Evolutionary conservation across 2,888 invertebrate species (phyloP).

Genomic region (Idaea aversata): DNA sequence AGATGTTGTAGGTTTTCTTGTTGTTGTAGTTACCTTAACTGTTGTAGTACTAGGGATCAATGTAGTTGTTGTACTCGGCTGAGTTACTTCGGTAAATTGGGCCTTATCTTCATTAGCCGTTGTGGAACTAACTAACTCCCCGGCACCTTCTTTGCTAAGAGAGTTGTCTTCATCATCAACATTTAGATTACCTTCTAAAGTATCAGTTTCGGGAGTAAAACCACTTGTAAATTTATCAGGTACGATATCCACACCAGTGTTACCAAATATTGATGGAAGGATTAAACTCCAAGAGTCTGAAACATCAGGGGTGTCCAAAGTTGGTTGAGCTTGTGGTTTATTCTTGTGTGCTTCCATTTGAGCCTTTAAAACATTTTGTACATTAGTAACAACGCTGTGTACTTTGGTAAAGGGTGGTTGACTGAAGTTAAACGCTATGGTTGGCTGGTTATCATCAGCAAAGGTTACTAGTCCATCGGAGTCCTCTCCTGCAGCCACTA

Average conservation of each 20-base stretch:
- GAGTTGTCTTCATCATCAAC: constrained; percentile 43
- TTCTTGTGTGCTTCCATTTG: constrained; percentile 85
- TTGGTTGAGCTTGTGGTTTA: constrained; percentile 62
- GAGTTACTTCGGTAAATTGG: constrained; percentile 19
- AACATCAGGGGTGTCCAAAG: constrained; percentile 86
- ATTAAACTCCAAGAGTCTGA: constrained; percentile 90
- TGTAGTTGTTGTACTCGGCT: constrained; percentile 20
- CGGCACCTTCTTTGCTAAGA: constrained; percentile 55
- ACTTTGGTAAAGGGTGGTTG: constrained; percentile 84
- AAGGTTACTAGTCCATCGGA: constrained; percentile 79
- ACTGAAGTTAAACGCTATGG: constrained; percentile 70
- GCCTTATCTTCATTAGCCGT: constrained; percentile 32
- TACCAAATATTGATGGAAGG: constrained; percentile 88
- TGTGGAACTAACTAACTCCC: constrained; percentile 42
- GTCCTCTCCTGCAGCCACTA: constrained; percentile 90
- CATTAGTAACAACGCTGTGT: constrained; percentile 89
- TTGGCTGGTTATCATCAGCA: constrained; percentile 71
- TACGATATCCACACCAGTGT: constrained; percentile 82
- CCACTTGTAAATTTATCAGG: constrained; percentile 71
- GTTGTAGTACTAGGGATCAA: constrained; percentile 26
- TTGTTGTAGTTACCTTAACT: constrained; percentile 24
- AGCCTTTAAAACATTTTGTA: constrained; percentile 90
- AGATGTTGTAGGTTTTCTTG: constrained; percentile 19
- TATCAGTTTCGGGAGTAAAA: constrained; percentile 70
- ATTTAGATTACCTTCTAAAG: constrained; percentile 49